Base-by-base conservation (phyloP, 2,113 vertebrate species). In the Ictidomys tridecemlineatus region DNA sequence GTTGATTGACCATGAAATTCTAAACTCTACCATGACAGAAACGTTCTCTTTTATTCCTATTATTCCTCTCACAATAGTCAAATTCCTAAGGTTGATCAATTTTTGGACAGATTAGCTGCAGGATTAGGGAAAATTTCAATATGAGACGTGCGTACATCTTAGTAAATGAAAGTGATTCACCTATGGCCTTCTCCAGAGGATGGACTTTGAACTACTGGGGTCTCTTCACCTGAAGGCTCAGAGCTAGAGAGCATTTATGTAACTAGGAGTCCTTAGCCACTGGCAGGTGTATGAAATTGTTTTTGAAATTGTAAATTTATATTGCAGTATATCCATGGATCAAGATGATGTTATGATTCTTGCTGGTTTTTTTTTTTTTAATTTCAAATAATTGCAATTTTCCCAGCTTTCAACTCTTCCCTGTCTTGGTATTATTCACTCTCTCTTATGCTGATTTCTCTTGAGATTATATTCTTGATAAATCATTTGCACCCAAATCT, bases 311-410 rank as follows among this genome's bases (percentile, higher is more conserved):
- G 0, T 20, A 58, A 20, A 61, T 77, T 73, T 85, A 16, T 45
- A 11, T 70, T 69, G 2, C 7, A 32, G 65, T 8, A 10, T n/a
- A 5, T 9, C 14, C 28, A 8, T 28, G 9, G 17, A 32, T 85
- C 39, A 83, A 4, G 7, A 4, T 65, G 26, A 80, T 20, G 37
- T 6, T 45, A 7, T 4, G 32, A 2, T 34, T 51, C 48, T 51
- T 0, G 2, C 37, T 48, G 2, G n/a, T n/a, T n/a, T n/a, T 0
- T 22, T 56, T 18, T 22, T 17, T 61, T 42, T 42, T 10, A 30
- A 4, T 45, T 65, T 56, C 17, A 5, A 74, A 26, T 56, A 24
- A 37, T 80, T 24, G 79, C 1, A 42, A 11, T 8, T 51, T n/a
- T 48, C 20, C 9, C 32, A 7, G 7, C 0, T 83, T 82, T 67